Evolutionary conservation across 2,888 invertebrate genomes (phyloP).

Genomic region (Azorinus chamasolen): DNA sequence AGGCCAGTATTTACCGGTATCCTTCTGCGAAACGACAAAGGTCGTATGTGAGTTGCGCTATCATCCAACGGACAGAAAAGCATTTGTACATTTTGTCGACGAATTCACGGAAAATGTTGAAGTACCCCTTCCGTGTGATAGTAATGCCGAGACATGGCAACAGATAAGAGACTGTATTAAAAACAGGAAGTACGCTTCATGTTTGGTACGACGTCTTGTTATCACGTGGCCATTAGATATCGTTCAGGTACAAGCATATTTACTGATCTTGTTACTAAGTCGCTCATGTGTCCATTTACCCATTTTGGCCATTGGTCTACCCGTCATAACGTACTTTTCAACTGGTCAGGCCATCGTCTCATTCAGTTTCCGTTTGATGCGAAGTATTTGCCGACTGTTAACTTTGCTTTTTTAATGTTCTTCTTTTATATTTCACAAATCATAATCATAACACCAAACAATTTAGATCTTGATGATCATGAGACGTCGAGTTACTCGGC

Average conservation of each 20-base stretch:
- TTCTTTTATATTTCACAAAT: too few relatives aligned
- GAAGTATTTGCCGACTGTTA: too few relatives aligned
- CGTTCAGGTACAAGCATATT: slow-evolving; percentile 23
- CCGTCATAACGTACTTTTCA: too few relatives aligned
- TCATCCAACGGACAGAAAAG: slow-evolving; percentile 4
- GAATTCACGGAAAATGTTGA: neutral
- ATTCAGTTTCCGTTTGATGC: too few relatives aligned
- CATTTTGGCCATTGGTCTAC: too few relatives aligned
- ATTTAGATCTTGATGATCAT: too few relatives aligned
- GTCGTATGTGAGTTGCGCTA: slow-evolving; percentile 45
- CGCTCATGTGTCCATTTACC: too few relatives aligned
- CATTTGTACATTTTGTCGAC: slow-evolving; percentile 6
- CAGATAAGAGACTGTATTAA: slow-evolving; percentile 19
- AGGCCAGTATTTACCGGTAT: slow-evolving; percentile 45
- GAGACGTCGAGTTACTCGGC: too few relatives aligned
- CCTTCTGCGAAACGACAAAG: slow-evolving; percentile 23
- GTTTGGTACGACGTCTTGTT: slow-evolving; percentile 11
- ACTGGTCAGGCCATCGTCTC: too few relatives aligned
- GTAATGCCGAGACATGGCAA: slow-evolving; percentile 6
- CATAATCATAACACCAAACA: too few relatives aligned
- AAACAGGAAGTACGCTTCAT: slow-evolving; percentile 9
- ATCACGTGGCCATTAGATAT: slow-evolving; percentile 45
- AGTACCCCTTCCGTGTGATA: neutral
- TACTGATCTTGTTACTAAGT: too few relatives aligned
- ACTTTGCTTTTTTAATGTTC: too few relatives aligned